Percentiles rank a stretch among this genome's conserved stretches.
Evolutionary conservation across 2,888 invertebrate species (phyloP).

Genomic region (Chelonus formosanus): DNA sequence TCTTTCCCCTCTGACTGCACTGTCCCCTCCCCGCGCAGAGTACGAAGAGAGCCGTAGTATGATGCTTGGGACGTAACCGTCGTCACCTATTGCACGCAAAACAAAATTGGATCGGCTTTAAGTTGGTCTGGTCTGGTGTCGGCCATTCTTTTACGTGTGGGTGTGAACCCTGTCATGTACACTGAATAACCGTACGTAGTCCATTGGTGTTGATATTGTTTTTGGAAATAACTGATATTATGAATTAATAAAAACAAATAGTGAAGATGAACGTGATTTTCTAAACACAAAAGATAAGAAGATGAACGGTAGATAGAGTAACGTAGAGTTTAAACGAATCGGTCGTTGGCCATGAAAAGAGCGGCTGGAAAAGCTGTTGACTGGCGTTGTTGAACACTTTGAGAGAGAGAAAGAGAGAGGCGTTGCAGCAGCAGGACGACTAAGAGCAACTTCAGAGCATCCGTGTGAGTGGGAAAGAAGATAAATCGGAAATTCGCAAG

Average conservation of each 20-base stretch:
- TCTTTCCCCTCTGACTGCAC: conserved; percentile 14
- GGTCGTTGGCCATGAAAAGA: conserved; percentile 16
- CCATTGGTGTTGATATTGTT: no score
- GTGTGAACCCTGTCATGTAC: conserved; percentile 11
- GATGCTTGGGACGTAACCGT: conserved; percentile 49
- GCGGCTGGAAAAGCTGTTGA: conserved; percentile 18
- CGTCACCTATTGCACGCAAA: conserved; percentile 52
- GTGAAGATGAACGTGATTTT: no score
- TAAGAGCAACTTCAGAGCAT: conserved; percentile 32
- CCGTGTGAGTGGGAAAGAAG: conserved; percentile 11
- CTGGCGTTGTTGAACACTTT: conserved; percentile 2
- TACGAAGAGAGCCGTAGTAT: conserved; percentile 21
- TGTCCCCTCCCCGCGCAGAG: background rate
- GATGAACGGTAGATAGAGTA: background rate
- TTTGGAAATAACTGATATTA: no score
- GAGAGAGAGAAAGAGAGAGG: conserved; percentile 15
- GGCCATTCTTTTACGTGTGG: conserved; percentile 20
- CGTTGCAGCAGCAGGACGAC: conserved; percentile 35
- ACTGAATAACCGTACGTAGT: no score
- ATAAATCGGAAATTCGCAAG: conserved; percentile 5
- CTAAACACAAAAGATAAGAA: no score
- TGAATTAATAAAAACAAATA: no score
- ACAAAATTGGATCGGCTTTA: conserved; percentile 45
- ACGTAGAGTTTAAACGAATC: background rate
- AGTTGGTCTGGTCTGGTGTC: conserved; percentile 19